Percentiles rank a stretch among this genome's conserved stretches.
These are phyloP conservation scores for Chesias legatella DNA, from an alignment of 2,888 invertebrate genomes.

Conservation along the genomic window DNA sequence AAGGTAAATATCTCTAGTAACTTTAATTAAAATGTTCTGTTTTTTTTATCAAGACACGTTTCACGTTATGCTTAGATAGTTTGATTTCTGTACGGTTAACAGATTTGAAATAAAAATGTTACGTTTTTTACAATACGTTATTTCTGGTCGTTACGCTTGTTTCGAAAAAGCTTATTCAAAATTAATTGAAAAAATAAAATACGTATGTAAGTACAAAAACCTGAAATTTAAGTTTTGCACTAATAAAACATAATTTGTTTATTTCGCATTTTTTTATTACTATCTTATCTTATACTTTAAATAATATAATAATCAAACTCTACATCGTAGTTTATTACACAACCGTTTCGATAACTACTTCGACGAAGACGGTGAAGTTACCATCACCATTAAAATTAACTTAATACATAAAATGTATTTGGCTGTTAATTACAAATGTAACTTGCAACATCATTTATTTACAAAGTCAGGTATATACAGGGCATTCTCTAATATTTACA, in stretches of 20 bases:
- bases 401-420: constrained; percentile 49
- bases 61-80: too few relatives aligned
- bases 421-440: constrained; percentile 54
- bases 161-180: too few relatives aligned
- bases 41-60: too few relatives aligned
- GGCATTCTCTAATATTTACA: constrained; percentile 43
- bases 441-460: constrained; percentile 39
- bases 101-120: too few relatives aligned
- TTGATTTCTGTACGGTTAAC: too few relatives aligned
- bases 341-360: constrained; percentile 72
- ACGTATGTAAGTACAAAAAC: too few relatives aligned
- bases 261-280: constrained; percentile 51
- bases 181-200: too few relatives aligned
- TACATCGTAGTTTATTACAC: constrained; percentile 76
- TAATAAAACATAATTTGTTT: constrained; percentile 33
- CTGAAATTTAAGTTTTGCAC: too few relatives aligned
- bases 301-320: constrained; percentile 62
- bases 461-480: constrained; percentile 48
- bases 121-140: too few relatives aligned
- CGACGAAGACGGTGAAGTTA: constrained; percentile 44
- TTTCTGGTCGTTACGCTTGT: too few relatives aligned
- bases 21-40: too few relatives aligned
- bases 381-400: constrained; percentile 36
- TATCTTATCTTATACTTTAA: constrained; percentile 64
- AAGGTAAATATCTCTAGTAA: too few relatives aligned